Conservation (phyloP, 2,113 vertebrate species). For the Poeciliopsis turrubarensis region DNA sequence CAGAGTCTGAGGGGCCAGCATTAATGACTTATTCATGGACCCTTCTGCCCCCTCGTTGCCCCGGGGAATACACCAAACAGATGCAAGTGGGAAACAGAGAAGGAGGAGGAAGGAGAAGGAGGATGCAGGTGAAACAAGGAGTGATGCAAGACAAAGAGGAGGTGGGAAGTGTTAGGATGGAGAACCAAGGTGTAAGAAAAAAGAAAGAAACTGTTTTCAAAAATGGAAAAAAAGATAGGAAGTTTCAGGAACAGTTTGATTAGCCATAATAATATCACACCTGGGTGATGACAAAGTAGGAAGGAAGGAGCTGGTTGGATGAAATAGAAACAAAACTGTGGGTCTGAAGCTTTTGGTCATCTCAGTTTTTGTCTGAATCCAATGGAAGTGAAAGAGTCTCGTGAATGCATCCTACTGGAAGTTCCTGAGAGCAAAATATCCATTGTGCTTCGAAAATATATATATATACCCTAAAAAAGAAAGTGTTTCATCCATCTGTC, state of each 20-base stretch:
- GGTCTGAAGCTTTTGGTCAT: slow-evolving; percentile 17
- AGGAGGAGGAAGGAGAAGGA: slow-evolving; percentile 33
- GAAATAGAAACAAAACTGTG: slow-evolving; percentile 34
- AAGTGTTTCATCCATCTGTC: no score
- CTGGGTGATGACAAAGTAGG: slow-evolving; percentile 11
- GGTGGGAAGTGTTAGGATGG: slow-evolving; percentile 32
- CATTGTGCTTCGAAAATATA: background rate
- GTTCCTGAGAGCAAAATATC: background rate
- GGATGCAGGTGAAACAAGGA: slow-evolving; percentile 40
- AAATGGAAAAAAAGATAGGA: slow-evolving; percentile 40
- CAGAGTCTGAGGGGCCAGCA: slow-evolving; percentile 67
- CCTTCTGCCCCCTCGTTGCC: slow-evolving; percentile 72
- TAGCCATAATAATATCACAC: background rate
- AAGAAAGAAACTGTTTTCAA: slow-evolving; percentile 18
- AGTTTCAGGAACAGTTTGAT: slow-evolving; percentile 15
- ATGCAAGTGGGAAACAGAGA: slow-evolving; percentile 64
- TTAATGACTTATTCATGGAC: slow-evolving; percentile 81
- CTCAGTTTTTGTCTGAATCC: slow-evolving; percentile 19
- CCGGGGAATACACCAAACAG: slow-evolving; percentile 72
- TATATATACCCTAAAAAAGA: background rate
- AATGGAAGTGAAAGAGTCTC: background rate
- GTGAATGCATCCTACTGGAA: background rate
- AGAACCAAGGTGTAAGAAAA: slow-evolving; percentile 7
- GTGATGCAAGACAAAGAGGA: slow-evolving; percentile 28
- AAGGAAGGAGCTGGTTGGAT: slow-evolving; percentile 17